Evolutionary conservation across 2,797 vertebrate genomes (phyloP).

Genomic region (Pteronotus mesoamericanus): DNA sequence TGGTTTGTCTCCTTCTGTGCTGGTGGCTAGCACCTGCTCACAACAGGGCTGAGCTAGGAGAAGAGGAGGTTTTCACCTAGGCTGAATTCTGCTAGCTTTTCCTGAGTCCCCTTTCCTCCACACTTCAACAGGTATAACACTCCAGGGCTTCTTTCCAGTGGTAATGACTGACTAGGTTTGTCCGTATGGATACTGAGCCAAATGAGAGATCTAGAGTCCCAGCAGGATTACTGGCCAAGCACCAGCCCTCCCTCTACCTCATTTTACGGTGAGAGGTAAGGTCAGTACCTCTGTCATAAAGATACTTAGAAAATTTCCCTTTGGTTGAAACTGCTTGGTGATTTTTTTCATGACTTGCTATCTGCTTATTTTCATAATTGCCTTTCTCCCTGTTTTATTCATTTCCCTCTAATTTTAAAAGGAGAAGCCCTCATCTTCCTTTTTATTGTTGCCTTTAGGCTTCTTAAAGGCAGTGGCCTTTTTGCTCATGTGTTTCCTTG

Average conservation of each 20-base stretch:
- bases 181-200: not conserved
- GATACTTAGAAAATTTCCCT: not conserved
- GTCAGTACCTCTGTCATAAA: not conserved
- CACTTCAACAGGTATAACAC: not conserved
- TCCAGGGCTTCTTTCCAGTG: not conserved
- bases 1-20: accelerated
- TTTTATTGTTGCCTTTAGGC: not conserved
- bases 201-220: not conserved
- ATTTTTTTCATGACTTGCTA: not conserved
- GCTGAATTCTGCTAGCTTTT: not conserved
- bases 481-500: not conserved
- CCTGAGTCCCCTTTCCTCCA: not conserved
- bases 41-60: not conserved
- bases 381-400: not conserved
- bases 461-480: not conserved
- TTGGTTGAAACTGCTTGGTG: not conserved
- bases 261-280: not conserved
- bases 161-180: not conserved
- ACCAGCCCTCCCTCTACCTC: not conserved
- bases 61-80: not conserved
- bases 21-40: not conserved
- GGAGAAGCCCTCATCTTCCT: not conserved
- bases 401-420: not conserved
- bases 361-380: not conserved
- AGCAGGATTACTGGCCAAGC: not conserved